Conservation (phyloP, 2,888 invertebrate genomes). For the Sepiola atlantica region DNA sequence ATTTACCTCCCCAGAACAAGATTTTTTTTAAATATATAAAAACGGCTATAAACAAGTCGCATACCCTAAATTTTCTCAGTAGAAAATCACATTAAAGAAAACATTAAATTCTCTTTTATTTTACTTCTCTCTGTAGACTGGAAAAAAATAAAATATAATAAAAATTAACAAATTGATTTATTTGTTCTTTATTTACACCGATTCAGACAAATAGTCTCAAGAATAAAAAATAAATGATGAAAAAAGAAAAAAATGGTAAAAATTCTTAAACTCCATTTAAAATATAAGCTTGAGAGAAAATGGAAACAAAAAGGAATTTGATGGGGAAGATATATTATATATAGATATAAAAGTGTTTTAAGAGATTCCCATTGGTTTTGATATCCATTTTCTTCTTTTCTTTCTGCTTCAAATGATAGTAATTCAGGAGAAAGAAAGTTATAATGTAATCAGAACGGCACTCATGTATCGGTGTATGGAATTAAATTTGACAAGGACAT, state of each 20-base stretch:
- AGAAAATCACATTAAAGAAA: not conserved
- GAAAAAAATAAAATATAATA: not conserved
- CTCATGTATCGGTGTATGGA: not conserved
- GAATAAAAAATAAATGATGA: not conserved
- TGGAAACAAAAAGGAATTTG: not conserved
- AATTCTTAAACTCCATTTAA: not conserved
- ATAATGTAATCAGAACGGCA: conserved; percentile 14
- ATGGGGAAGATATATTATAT: not conserved
- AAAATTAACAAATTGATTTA: not conserved
- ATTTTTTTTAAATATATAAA: no score
- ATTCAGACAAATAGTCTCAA: not conserved
- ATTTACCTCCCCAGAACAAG: no score
- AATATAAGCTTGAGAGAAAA: not conserved
- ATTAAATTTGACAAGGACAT: conserved; percentile 22
- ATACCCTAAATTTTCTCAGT: not conserved
- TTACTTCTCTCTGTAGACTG: not conserved
- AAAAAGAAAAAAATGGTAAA: not conserved
- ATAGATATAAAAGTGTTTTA: not conserved
- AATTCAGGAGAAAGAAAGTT: not conserved
- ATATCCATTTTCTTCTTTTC: not conserved
- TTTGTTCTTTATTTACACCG: not conserved
- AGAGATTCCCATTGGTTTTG: not conserved
- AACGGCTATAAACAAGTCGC: not conserved
- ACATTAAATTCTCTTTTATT: not conserved
- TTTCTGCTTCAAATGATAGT: not conserved